Base-by-base conservation (phyloP, 2,797 vertebrate genomes). In the Phataginus tricuspis region DNA sequence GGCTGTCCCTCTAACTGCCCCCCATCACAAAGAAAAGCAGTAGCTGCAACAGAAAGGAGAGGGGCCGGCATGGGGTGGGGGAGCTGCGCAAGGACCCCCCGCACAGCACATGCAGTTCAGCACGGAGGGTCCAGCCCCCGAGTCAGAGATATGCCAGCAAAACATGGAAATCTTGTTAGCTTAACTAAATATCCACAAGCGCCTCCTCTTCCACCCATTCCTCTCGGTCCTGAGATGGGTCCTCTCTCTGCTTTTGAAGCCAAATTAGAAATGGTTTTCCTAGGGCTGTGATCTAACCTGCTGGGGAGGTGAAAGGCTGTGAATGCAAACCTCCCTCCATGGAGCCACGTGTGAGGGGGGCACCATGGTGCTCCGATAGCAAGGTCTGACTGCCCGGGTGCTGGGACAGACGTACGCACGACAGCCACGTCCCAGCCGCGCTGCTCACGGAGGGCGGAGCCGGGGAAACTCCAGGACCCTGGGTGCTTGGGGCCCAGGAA, bases 351-450 rank as follows among this genome's bases (percentile, higher is more conserved):
- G 57, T 15, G 59, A 14, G 18, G 37, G 34, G 8, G 7, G 27
- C 0, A 29, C 2, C 13, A 0, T 4, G 19, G 21, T 4, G 0
- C 66, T n/a, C 2, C 39, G n/a, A 23, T 2, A 1, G 19, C 25
- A 2, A 8, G 6, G 37, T 42, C 11, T 66, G 59, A 66, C 59
- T 12, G 6, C 42, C n/a, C 5, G 18, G 42, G 13, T 21, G 39
- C 10, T 0, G 0, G 1, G 39, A 39, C 78, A 42, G 61, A 49
- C 12, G 0, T 12, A 19, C 49, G 14, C 39, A 27, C 23, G n/a
- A 5, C 10, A 19, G 5, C 49, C 7, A 3, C 3, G 4, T 25
- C 4, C 2, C 7, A 10, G 14, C 42, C 29, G 0, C 0, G 12
- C 11, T n/a, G 15, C 13, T 11, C 1, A 1, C 0, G 8, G 0